A percentile compares a stretch with the other conserved stretches of the same genome.
phyloP scores from a whole-genome alignment of 2,113 vertebrate species.

The Solenodon paradoxus region DNA sequence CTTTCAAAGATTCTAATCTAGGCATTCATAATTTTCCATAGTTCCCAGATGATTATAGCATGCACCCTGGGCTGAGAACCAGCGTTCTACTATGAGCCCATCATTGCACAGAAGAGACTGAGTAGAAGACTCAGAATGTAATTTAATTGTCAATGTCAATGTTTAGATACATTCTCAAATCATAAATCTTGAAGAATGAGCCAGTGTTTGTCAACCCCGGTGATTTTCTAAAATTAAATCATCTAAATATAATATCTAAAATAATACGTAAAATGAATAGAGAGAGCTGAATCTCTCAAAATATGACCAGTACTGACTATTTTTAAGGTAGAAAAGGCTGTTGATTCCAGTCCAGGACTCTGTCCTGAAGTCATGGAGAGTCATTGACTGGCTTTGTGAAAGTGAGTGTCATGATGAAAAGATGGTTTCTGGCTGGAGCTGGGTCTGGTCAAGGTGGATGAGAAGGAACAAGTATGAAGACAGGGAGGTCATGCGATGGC shows the following conservation, averaged over 20 bases:
- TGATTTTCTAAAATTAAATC: background rate
- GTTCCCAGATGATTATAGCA: background rate
- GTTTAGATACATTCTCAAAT: background rate
- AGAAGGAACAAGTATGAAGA: background rate
- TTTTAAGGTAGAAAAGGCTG: background rate
- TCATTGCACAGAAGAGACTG: background rate
- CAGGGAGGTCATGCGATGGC: background rate
- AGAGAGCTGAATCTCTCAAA: background rate
- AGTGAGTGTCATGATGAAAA: background rate
- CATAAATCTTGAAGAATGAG: background rate
- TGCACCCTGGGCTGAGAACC: background rate
- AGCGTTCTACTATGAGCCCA: background rate
- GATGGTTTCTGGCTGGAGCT: background rate
- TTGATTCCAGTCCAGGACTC: background rate
- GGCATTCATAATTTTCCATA: background rate
- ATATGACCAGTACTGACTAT: background rate
- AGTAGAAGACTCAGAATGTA: background rate
- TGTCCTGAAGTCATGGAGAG: background rate
- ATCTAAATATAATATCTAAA: too few relatives aligned
- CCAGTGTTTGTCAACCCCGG: background rate
- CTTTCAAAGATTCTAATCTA: background rate
- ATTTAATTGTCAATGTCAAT: background rate
- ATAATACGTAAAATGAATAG: too few relatives aligned
- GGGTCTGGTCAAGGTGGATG: background rate
- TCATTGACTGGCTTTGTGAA: background rate